Percentiles rank a stretch among this genome's conserved stretches.
These are phyloP conservation scores for Hermodice carunculata DNA, from an alignment of 2,888 invertebrate species.

Conservation along the genomic window DNA sequence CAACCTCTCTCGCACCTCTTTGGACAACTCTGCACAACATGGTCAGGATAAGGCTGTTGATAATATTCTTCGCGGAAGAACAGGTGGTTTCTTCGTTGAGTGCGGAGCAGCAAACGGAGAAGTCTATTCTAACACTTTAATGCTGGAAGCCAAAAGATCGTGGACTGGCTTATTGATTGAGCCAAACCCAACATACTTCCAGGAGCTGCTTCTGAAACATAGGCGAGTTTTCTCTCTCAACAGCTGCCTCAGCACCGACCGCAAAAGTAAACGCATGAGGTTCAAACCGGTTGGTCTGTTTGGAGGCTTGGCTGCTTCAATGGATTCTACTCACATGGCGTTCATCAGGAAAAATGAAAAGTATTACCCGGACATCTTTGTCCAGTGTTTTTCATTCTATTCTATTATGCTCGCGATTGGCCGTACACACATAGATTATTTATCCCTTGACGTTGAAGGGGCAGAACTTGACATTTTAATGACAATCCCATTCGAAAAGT, in stretches of 20 bases:
- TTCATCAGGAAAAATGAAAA: conserved; percentile 12
- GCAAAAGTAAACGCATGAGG: background rate
- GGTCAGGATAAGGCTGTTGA: background rate
- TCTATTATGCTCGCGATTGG: conserved; percentile 6
- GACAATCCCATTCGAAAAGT: conserved; percentile 9
- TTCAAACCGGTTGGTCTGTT: background rate
- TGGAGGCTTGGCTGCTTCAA: background rate
- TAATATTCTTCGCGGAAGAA: background rate
- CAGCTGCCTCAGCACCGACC: conserved; percentile 78
- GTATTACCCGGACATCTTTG: conserved; percentile 13
- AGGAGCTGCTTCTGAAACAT: conserved; percentile 74
- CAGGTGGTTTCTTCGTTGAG: conserved; percentile 81
- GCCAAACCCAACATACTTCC: conserved; percentile 8
- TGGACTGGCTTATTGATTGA: conserved; percentile 85
- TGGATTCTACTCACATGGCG: background rate
- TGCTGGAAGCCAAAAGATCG: conserved; percentile 78
- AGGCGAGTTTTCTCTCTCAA: conserved; percentile 77
- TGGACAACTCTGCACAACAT: background rate
- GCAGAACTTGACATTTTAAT: conserved; percentile 8
- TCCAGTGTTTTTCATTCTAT: conserved; percentile 15
- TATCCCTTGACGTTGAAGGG: conserved; percentile 17
- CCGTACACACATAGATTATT: conserved; percentile 8
- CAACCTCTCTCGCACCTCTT: too few species aligned
- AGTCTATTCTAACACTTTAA: conserved; percentile 78
- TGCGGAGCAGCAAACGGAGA: conserved; percentile 76